Evolutionary conservation across 2,797 vertebrate genomes (phyloP).

Genomic region (Tadarida brasiliensis): DNA sequence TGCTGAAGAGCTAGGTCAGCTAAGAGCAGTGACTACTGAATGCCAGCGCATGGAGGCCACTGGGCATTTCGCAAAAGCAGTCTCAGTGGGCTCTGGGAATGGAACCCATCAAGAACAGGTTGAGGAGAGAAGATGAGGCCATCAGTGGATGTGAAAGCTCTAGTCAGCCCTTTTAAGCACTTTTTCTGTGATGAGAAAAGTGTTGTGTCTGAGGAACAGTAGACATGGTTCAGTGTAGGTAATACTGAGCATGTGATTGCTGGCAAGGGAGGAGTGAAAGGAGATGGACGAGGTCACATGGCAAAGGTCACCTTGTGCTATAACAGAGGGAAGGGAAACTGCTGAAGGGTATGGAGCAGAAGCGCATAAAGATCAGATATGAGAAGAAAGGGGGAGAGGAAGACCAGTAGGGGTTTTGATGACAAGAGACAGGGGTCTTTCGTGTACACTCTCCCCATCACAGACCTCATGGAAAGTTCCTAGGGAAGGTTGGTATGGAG

Average conservation of each 20-base stretch:
- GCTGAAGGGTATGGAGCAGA: not conserved
- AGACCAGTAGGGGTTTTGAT: not conserved
- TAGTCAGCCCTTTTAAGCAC: not conserved
- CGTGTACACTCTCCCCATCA: not conserved
- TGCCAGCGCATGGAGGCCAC: rapidly evolving
- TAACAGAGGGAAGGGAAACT: not conserved
- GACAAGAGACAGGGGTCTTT: not conserved
- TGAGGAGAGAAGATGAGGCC: not conserved
- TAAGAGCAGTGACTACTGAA: not conserved
- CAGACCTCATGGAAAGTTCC: not conserved
- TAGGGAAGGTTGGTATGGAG: not conserved
- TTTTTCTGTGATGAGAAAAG: not conserved
- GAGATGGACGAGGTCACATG: not conserved
- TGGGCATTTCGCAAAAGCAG: not conserved
- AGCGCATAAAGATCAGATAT: too few species aligned
- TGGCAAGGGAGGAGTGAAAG: not conserved
- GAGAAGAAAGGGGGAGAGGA: not conserved
- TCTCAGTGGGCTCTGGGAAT: not conserved
- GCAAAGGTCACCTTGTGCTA: not conserved
- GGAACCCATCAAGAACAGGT: not conserved
- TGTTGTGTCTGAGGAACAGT: not conserved
- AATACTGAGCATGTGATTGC: not conserved
- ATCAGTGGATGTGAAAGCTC: not conserved
- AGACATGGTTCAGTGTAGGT: not conserved
- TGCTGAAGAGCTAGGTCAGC: not conserved